Evolutionary conservation across 2,888 invertebrate species (phyloP).

Genomic region (Scaptomyza reducta): DNA sequence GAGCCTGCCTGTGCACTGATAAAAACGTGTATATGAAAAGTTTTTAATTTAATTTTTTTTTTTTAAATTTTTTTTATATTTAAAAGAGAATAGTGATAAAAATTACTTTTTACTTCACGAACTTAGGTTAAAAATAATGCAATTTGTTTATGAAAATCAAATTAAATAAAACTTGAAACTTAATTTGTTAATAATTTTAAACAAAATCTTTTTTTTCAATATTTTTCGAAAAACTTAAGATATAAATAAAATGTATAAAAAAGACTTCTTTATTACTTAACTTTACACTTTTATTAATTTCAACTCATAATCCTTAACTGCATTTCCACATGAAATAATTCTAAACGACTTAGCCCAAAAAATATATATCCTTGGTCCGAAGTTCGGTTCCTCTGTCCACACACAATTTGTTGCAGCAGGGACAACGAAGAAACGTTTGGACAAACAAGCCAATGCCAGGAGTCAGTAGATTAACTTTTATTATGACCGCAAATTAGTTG

Average conservation of each 20-base stretch:
- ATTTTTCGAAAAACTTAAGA: too few relatives aligned
- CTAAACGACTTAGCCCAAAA: conserved; percentile 4
- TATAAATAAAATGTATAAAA: too few relatives aligned
- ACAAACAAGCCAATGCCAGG: conserved; percentile 46
- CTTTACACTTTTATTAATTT: background rate
- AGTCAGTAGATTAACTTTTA: conserved; percentile 82
- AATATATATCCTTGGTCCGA: conserved; percentile 3
- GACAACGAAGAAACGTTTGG: conserved; percentile 19
- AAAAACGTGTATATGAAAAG: background rate
- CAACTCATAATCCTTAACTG: background rate
- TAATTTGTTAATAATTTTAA: too few relatives aligned
- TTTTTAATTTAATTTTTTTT: too few relatives aligned
- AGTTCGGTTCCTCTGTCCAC: conserved; percentile 16
- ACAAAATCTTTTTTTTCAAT: too few relatives aligned
- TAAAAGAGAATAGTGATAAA: too few relatives aligned
- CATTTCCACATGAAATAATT: conserved; percentile 3
- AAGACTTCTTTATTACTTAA: background rate
- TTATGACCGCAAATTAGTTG: conserved; percentile 83
- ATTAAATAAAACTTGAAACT: too few relatives aligned
- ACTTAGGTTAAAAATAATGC: too few relatives aligned
- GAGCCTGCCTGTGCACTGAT: background rate
- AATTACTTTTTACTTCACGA: too few relatives aligned
- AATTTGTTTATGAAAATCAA: too few relatives aligned
- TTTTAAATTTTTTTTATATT: too few relatives aligned
- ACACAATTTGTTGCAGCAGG: conserved; percentile 54